These are phyloP conservation scores for Pogonocichla stellata DNA, from an alignment of 2,113 vertebrate genomes.

Conservation along the genomic window DNA sequence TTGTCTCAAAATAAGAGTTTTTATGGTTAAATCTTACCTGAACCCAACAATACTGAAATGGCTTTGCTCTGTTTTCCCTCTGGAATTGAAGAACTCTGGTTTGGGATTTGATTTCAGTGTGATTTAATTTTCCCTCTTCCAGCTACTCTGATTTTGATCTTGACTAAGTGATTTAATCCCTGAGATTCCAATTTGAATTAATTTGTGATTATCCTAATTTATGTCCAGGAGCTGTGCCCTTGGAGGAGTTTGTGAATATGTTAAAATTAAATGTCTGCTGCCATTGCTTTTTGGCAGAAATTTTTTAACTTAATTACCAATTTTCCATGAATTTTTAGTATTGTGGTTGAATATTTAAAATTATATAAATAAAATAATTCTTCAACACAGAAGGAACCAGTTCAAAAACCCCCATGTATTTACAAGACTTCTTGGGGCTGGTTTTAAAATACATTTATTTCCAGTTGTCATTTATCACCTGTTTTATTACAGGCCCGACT, in stretches of 20 bases:
- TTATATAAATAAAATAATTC: background rate
- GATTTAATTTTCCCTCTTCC: background rate
- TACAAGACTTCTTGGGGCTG: background rate
- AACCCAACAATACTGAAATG: background rate
- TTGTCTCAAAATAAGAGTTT: background rate
- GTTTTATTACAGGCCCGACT: background rate
- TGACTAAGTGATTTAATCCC: background rate
- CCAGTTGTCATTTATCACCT: background rate
- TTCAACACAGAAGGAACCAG: background rate
- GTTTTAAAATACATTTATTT: background rate
- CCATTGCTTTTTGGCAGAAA: background rate
- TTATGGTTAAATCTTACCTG: background rate
- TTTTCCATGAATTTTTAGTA: background rate
- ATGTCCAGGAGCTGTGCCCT: background rate
- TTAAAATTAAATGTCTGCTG: background rate
- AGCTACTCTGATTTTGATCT: background rate
- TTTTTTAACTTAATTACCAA: background rate
- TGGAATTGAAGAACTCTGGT: background rate
- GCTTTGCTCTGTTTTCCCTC: background rate
- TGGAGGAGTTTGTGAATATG: background rate
- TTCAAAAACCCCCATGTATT: background rate
- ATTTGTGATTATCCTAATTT: background rate
- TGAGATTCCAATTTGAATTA: background rate
- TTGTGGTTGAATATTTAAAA: background rate
- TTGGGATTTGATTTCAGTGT: background rate